Conservation (phyloP, 2,113 vertebrate genomes). For the Chloroceryle aenea region DNA sequence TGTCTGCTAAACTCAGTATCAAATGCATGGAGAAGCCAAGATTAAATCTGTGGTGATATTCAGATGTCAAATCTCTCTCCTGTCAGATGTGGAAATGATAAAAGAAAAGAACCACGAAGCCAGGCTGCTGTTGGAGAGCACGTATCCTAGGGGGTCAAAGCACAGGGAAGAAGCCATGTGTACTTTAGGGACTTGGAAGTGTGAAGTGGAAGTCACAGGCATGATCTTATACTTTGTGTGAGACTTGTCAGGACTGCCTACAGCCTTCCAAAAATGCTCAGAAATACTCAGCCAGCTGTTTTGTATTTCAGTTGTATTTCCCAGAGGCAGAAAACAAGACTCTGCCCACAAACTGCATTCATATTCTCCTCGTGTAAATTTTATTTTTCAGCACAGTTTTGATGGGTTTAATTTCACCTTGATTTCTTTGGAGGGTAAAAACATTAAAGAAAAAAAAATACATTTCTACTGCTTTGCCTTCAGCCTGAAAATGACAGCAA, state of each 20-base stretch:
- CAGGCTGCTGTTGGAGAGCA: neutral
- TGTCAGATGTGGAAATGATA: neutral
- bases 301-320: constrained; percentile 16
- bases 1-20: neutral
- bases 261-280: neutral
- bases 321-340: constrained; percentile 1
- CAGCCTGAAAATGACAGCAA: constrained; percentile 37
- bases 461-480: constrained; percentile 25
- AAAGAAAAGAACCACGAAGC: neutral
- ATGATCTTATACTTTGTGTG: neutral
- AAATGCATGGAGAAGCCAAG: neutral
- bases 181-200: neutral
- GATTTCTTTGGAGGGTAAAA: constrained; percentile 69
- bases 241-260: neutral
- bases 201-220: neutral
- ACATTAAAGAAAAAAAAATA: constrained; percentile 38
- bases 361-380: constrained; percentile 20
- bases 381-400: constrained; percentile 32
- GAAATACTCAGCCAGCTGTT: constrained; percentile 5
- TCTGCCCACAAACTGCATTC: neutral
- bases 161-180: neutral
- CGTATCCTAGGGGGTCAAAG: neutral
- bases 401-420: constrained; percentile 62
- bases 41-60: neutral
- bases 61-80: neutral